These are phyloP conservation scores for Dasysyrphus albostriatus DNA, from an alignment of 2,888 invertebrate genomes.

Conservation along the genomic window DNA sequence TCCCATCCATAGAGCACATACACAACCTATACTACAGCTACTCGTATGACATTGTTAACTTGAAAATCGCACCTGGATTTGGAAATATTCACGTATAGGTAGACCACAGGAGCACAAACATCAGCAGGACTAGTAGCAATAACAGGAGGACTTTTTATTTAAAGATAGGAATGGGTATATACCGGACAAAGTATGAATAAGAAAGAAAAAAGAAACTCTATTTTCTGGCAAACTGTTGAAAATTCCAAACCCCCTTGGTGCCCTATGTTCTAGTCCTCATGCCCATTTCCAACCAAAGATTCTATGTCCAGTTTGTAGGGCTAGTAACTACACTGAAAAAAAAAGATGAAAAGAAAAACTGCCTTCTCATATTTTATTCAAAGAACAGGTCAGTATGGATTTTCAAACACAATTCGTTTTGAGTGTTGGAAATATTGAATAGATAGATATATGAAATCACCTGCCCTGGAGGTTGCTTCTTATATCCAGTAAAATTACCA, in stretches of 20 bases:
- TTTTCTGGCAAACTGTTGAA: slow-evolving; percentile 45
- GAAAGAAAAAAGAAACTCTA: slow-evolving; percentile 4
- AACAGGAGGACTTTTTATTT: slow-evolving; percentile 28
- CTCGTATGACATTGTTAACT: slow-evolving; percentile 59
- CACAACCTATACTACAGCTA: not conserved
- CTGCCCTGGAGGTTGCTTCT: no score
- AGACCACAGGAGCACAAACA: slow-evolving; percentile 49
- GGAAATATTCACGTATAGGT: slow-evolving; percentile 40
- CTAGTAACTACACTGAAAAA: not conserved
- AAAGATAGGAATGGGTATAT: not conserved
- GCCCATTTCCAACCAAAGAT: slow-evolving; percentile 58
- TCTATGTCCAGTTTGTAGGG: slow-evolving; percentile 28
- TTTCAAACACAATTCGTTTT: no score
- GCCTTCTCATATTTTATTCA: no score
- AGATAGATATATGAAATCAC: no score
- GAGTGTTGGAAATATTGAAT: no score
- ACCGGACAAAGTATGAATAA: not conserved
- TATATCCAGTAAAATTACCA: no score
- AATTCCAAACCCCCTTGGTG: slow-evolving; percentile 40
- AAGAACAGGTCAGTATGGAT: no score
- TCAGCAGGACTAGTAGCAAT: slow-evolving; percentile 56
- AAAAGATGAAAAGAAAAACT: not conserved
- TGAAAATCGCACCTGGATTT: slow-evolving; percentile 73
- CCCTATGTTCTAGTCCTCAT: slow-evolving; percentile 20
- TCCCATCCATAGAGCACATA: slow-evolving; percentile 42